Conservation (phyloP, 2,113 vertebrate genomes). For the Micromys minutus region DNA sequence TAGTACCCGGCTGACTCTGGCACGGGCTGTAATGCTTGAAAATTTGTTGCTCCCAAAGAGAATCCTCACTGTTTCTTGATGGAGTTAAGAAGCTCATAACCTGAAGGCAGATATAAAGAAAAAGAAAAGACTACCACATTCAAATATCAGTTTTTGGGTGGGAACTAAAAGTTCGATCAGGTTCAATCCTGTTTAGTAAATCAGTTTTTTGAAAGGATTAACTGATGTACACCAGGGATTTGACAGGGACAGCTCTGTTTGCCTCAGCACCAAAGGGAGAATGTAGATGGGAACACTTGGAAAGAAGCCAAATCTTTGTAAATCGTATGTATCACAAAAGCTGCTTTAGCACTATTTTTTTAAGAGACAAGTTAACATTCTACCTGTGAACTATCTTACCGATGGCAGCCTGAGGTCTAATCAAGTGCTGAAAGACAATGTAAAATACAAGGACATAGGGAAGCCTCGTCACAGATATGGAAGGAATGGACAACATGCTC, state of each 20-base stretch:
- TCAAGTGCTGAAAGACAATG: background rate
- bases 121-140: background rate
- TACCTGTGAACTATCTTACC: background rate
- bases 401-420: background rate
- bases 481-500: background rate
- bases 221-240: background rate
- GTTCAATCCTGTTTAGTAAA: background rate
- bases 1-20: background rate
- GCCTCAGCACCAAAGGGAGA: slow-evolving; percentile 5
- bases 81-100: background rate
- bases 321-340: slow-evolving; percentile 18
- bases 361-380: background rate
- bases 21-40: background rate
- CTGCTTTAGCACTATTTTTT: background rate
- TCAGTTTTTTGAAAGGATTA: slow-evolving; percentile 18
- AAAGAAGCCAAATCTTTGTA: slow-evolving; percentile 41
- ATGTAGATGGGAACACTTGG: background rate
- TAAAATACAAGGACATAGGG: background rate
- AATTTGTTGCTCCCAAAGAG: background rate
- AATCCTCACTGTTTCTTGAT: background rate
- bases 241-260: background rate
- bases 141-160: background rate
- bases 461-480: background rate
- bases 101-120: slow-evolving; percentile 2
- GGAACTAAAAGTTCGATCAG: background rate